A percentile compares a stretch with the other conserved stretches of the same genome.
phyloP scores from a whole-genome alignment of 1,140 invertebrate species.

The Dysdera silvatica region DNA sequence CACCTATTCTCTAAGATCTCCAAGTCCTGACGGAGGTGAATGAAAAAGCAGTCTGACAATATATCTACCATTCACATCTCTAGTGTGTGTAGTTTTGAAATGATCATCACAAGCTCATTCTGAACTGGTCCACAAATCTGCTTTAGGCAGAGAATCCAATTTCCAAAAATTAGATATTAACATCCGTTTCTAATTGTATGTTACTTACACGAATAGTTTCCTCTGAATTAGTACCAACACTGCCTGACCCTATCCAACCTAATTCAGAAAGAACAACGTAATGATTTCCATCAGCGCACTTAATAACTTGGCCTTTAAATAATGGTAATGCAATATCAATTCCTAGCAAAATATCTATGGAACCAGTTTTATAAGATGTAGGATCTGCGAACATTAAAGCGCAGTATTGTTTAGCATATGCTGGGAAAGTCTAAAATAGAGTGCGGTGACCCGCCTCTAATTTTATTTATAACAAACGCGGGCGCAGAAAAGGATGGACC shows the following conservation, averaged over 20 bases:
- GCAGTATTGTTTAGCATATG: background rate
- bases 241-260: slow-evolving; percentile 3
- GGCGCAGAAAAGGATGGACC: background rate
- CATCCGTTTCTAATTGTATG: background rate
- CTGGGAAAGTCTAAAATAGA: background rate
- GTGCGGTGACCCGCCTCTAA: background rate
- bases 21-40: background rate
- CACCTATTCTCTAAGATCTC: background rate
- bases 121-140: background rate
- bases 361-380: background rate
- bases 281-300: background rate
- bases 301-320: background rate
- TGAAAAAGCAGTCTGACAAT: slow-evolving; percentile 11
- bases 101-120: background rate
- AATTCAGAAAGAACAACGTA: background rate
- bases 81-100: background rate
- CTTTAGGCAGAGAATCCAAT: background rate
- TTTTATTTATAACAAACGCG: background rate
- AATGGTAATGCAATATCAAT: background rate
- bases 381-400: slow-evolving; percentile 1
- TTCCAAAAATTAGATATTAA: slow-evolving; percentile 6
- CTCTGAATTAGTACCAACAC: background rate
- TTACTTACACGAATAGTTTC: background rate
- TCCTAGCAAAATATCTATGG: slow-evolving; percentile 1
- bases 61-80: background rate